Evolutionary conservation across 2,888 invertebrate species (phyloP), one percentile per base, ranked within the genome.

Genomic region (Hymenopus coronatus): DNA sequence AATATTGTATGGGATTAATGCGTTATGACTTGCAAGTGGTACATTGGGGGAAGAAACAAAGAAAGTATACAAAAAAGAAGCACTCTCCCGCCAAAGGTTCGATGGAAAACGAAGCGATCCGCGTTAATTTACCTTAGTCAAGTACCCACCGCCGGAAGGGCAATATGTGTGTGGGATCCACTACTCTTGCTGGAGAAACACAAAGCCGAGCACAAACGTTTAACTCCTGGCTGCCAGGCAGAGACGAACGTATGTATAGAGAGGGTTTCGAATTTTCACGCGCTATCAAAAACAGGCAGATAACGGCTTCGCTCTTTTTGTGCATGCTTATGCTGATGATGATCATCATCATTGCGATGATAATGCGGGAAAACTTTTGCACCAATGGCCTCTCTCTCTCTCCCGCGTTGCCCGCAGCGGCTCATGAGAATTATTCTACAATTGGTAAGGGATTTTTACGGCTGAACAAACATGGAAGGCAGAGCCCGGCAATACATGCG

Each of bases 401-500:
- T 40, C 40, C 40, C 54, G 54, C 54, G 54, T 70, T 70, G 54
- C 54, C 54, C 54, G 54, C 20, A 70, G 54, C 54, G 54, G 86
- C 86, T 70, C 70, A 86, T 86, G 86, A 86, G 86, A 86, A 86
- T 86, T 86, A 86, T 81, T 86, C 86, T 81, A 54, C 86, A 86
- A 86, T 86, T 86, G 86, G 81, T 54, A 86, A 70, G 54, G 86
- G 86, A 86, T 86, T 86, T 86, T 86, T 86, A 86, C 86, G 30
- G 28, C 20, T 86, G 86, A 86, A 86, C 30, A 86, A 86, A 81
- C 86, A 81, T 30, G 30, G 86, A 70, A 81, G 54, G 54, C 54
- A 70, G 54, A 15, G 54, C 54, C 54, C 20, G 81, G 46, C 28
- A 86, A 86, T 86, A 86, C 81, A 86, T 81, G 54, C 54, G 54